phyloP scores from a whole-genome alignment of 2,113 vertebrate genomes.

The Chamaetylas fuelleborni region DNA sequence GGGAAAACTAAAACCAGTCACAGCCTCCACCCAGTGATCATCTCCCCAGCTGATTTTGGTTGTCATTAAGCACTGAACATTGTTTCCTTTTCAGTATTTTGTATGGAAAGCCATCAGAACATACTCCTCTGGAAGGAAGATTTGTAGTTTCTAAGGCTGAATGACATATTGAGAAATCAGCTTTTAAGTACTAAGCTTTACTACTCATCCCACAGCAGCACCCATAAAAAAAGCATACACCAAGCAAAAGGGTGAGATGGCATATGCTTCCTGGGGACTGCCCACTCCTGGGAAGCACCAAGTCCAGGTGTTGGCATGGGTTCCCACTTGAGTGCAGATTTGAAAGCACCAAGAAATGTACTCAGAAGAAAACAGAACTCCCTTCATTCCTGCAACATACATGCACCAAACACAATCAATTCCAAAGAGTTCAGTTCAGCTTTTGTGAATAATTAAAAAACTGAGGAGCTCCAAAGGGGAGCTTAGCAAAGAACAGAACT shows the following conservation, averaged over 20 bases:
- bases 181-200: background rate
- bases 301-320: background rate
- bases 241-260: background rate
- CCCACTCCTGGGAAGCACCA: background rate
- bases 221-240: background rate
- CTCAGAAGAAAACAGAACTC: background rate
- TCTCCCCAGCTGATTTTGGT: background rate
- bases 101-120: background rate
- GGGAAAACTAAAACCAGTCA: background rate
- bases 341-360: background rate
- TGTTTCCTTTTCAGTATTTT: background rate
- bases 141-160: background rate
- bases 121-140: background rate
- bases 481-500: background rate
- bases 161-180: background rate
- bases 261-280: background rate
- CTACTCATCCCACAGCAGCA: background rate
- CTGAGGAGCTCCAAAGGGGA: background rate
- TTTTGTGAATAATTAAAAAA: slow-evolving; percentile 4
- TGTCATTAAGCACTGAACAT: background rate
- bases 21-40: background rate
- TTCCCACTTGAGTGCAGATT: background rate
- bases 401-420: background rate
- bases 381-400: background rate
- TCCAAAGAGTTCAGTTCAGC: background rate